Conservation (phyloP, 2,113 vertebrate genomes). For the Calonectris borealis region DNA sequence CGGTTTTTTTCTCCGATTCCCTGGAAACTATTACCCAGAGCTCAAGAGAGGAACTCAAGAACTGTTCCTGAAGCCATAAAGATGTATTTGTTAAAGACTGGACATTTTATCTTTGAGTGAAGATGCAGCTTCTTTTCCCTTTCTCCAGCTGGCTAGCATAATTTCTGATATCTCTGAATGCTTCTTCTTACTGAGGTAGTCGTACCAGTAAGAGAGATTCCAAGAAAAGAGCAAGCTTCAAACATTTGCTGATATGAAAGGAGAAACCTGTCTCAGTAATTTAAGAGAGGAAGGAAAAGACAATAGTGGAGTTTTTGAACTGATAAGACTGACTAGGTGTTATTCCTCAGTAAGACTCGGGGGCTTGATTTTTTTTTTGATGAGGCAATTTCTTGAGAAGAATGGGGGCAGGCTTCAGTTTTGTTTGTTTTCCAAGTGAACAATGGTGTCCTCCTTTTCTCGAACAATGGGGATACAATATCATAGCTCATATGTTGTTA, state of each 20-base stretch:
- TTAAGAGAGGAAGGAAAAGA: conserved; percentile 26
- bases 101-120: background rate
- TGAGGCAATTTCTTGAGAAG: background rate
- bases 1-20: background rate
- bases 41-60: background rate
- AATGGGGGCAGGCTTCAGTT: background rate
- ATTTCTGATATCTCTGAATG: background rate
- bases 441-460: background rate
- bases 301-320: background rate
- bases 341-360: background rate
- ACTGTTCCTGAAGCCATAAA: background rate
- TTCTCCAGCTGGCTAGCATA: background rate
- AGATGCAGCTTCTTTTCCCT: background rate
- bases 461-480: background rate
- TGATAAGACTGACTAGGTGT: background rate
- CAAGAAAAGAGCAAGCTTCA: background rate
- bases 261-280: background rate
- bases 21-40: background rate
- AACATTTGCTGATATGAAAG: background rate
- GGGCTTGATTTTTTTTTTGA: background rate
- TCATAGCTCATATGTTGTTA: background rate
- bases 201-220: background rate
- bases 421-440: background rate
- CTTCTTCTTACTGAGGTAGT: background rate
- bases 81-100: background rate